Conservation (phyloP, 2,888 invertebrate species). For the Ganaspis brasiliensis region DNA sequence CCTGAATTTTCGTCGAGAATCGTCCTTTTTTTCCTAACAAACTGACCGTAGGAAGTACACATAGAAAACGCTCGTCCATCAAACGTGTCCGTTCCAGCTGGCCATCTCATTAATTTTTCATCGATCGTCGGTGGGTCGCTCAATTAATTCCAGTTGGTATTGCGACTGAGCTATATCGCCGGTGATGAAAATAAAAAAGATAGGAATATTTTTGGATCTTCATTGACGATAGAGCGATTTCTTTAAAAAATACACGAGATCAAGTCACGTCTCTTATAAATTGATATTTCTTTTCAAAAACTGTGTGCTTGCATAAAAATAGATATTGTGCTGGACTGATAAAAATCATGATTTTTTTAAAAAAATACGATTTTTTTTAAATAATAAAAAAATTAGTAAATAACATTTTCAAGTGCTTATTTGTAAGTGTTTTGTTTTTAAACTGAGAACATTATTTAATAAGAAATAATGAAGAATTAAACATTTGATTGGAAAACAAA, state of each 20-base stretch:
- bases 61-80: slow-evolving; percentile 42
- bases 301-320: no score
- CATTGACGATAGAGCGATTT: neutral
- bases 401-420: no score
- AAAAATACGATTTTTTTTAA: no score
- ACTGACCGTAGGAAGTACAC: slow-evolving; percentile 37
- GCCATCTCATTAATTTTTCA: slow-evolving; percentile 43
- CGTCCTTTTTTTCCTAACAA: slow-evolving; percentile 25
- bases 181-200: slow-evolving; percentile 35
- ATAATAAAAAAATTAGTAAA: no score
- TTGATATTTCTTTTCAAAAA: no score
- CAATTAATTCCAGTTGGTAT: slow-evolving; percentile 41
- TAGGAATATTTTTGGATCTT: slow-evolving; percentile 4
- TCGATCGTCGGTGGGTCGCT: slow-evolving; percentile 40
- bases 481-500: no score
- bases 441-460: no score
- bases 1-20: slow-evolving; percentile 29
- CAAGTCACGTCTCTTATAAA: neutral
- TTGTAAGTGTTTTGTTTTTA: no score
- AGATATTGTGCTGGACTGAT: no score
- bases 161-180: slow-evolving; percentile 11
- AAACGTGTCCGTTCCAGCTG: slow-evolving; percentile 38
- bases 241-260: neutral
- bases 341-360: no score
- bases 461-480: no score